Evolutionary conservation across 2,888 invertebrate genomes (phyloP).

Genomic region (Drosophila yooni): DNA sequence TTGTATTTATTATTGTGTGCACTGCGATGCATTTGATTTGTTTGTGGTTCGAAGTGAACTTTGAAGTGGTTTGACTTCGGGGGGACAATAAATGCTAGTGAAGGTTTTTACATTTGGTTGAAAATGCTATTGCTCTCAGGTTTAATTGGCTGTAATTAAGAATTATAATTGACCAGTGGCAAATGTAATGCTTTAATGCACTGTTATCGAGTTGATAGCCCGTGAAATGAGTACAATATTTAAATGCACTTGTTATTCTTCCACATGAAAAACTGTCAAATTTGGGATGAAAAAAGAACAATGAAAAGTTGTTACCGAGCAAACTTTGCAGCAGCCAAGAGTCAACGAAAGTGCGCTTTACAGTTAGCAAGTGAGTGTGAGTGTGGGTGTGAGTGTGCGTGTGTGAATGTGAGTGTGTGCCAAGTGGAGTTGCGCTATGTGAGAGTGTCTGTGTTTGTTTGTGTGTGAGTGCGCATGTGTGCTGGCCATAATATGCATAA

Average conservation of each 20-base stretch:
- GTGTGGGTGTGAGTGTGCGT: not conserved
- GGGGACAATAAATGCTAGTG: not conserved
- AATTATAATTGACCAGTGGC: constrained; percentile 41
- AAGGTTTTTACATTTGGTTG: constrained; percentile 14
- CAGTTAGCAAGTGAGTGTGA: constrained; percentile 9
- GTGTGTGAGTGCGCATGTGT: constrained; percentile 40
- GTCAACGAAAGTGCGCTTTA: constrained; percentile 23
- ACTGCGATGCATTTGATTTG: constrained; percentile 60
- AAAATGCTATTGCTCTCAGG: constrained; percentile 27
- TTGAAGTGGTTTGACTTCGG: constrained; percentile 2
- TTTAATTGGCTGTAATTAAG: constrained; percentile 72
- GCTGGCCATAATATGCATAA: constrained; percentile 54
- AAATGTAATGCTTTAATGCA: constrained; percentile 45
- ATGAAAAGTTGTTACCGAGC: constrained; percentile 2
- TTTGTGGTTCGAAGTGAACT: constrained; percentile 44
- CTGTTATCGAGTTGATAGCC: constrained; percentile 27
- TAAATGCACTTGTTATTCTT: constrained; percentile 10
- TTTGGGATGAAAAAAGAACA: not conserved
- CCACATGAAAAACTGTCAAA: constrained; percentile 8
- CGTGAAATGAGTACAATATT: constrained; percentile 33
- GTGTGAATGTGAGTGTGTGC: constrained; percentile 3
- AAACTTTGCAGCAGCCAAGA: constrained; percentile 18
- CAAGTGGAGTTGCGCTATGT: constrained; percentile 16
- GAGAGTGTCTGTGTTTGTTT: constrained; percentile 15
- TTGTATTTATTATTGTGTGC: constrained; percentile 58